These are phyloP conservation scores for Synergus itoensis DNA, from an alignment of 2,888 invertebrate genomes.

Conservation along the genomic window DNA sequence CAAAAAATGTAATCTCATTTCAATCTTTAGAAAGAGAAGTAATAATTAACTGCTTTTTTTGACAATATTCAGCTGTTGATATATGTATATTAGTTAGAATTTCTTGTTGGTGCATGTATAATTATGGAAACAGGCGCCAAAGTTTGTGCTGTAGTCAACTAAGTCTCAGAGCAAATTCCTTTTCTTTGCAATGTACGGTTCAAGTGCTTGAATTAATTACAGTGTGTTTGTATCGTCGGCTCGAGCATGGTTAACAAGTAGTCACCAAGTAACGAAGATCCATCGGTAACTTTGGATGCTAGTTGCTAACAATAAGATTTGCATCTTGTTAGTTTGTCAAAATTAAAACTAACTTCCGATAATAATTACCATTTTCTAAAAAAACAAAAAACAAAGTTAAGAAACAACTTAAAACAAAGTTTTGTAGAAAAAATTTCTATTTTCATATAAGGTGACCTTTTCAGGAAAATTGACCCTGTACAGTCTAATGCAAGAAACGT, in stretches of 20 bases:
- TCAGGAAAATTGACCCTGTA: no score
- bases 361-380: no score
- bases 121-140: slow-evolving; percentile 4
- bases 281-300: neutral
- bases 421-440: no score
- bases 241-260: slow-evolving; percentile 12
- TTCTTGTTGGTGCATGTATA: slow-evolving; percentile 9
- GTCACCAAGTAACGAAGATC: slow-evolving; percentile 8
- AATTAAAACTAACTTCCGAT: no score
- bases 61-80: neutral
- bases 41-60: no score
- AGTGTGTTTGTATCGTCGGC: slow-evolving; percentile 16
- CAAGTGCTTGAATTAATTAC: slow-evolving; percentile 19
- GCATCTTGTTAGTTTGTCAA: neutral
- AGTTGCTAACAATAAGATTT: neutral
- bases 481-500: neutral
- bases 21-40: no score
- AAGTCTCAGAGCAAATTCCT: slow-evolving; percentile 22
- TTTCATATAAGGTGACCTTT: no score
- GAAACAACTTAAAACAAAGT: no score
- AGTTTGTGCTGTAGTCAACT: slow-evolving; percentile 1
- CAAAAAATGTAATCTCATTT: no score
- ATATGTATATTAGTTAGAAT: neutral
- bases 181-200: slow-evolving; percentile 31
- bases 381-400: no score